Conservation (phyloP, 2,797 vertebrate genomes). For the Coranthus polyacanthus region DNA sequence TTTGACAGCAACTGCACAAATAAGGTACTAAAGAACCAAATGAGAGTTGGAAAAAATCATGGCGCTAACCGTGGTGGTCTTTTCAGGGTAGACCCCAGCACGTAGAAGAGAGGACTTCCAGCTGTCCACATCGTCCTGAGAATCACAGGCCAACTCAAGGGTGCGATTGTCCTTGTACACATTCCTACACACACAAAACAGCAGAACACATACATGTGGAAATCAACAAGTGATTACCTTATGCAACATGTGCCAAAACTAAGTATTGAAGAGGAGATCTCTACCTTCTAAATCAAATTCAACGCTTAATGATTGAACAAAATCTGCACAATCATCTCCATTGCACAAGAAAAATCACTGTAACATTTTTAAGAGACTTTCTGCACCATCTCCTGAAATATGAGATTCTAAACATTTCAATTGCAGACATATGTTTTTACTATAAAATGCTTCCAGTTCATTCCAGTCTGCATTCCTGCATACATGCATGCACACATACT, state of each 20-base stretch:
- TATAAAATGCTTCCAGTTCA: conserved; percentile 2
- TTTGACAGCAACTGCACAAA: no score
- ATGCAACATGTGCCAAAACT: neutral
- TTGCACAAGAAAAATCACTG: conserved; percentile 10
- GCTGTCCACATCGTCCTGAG: conserved; percentile 97
- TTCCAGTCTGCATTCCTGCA: conserved; percentile 9
- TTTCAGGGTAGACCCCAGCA: conserved; percentile 93
- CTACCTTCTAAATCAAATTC: no score
- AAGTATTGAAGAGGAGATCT: neutral
- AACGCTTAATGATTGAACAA: no score
- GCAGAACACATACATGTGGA: conserved; percentile 2
- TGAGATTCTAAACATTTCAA: conserved; percentile 11
- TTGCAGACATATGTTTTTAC: conserved; percentile 4
- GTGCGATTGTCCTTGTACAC: conserved; percentile 98
- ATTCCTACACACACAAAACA: conserved; percentile 84
- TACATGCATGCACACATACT: conserved; percentile 23
- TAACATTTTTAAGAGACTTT: conserved; percentile 38
- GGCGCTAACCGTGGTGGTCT: conserved; percentile 87
- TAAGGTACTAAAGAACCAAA: neutral
- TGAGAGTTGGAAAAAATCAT: neutral
- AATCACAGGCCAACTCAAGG: conserved; percentile 95
- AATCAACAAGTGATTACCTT: neutral
- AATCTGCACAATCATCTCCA: neutral
- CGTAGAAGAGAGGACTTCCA: conserved; percentile 97
- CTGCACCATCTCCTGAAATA: conserved; percentile 30